Percentiles rank a stretch among this genome's conserved stretches.
Evolutionary conservation across 2,113 vertebrate species (phyloP).

Genomic region (Pogona vitticeps): DNA sequence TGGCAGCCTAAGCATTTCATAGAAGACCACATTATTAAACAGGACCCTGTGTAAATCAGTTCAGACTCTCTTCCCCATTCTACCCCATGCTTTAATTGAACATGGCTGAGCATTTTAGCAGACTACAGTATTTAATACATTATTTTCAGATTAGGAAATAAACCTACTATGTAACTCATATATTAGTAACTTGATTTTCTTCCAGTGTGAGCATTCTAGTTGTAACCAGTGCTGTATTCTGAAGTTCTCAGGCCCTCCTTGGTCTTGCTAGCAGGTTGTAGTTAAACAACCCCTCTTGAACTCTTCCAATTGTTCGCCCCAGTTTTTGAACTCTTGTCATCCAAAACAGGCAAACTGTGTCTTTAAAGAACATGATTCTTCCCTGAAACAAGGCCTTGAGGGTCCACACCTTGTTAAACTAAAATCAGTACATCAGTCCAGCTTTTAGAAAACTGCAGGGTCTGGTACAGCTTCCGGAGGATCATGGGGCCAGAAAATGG

Average conservation of each 20-base stretch:
- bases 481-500: too few species aligned
- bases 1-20: constrained; percentile 23
- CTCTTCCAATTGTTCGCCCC: too few species aligned
- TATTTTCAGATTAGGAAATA: background rate
- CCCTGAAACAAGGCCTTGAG: too few species aligned
- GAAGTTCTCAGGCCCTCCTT: background rate
- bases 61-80: background rate
- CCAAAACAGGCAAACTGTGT: too few species aligned
- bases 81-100: background rate
- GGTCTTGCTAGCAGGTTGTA: background rate
- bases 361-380: too few species aligned
- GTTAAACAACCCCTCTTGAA: background rate
- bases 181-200: too few species aligned
- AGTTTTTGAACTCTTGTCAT: too few species aligned
- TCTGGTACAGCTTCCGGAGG: too few species aligned
- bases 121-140: background rate
- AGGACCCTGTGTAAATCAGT: constrained; percentile 44
- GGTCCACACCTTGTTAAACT: too few species aligned
- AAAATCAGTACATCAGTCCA: too few species aligned
- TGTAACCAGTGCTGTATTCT: background rate
- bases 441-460: too few species aligned
- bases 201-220: too few species aligned
- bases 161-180: background rate
- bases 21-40: constrained; percentile 57
- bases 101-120: background rate